Base-by-base conservation (phyloP, 2,888 invertebrate genomes). In the Hirtodrosophila histrioides region DNA sequence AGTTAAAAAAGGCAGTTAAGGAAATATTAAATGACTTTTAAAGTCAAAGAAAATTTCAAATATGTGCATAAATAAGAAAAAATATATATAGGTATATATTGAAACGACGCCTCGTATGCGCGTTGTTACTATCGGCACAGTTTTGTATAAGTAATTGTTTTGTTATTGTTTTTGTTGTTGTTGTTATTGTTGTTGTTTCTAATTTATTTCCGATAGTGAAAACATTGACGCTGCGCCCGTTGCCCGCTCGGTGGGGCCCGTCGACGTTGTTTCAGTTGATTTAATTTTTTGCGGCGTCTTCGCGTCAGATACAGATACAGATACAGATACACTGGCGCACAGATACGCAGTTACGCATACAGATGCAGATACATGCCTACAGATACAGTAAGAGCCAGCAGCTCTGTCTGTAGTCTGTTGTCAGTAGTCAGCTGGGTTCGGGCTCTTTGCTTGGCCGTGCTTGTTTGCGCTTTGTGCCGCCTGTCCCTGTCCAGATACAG, bases 231-330 rank as follows among this genome's bases (percentile, higher is more conserved):
- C 43, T 60, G 41, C 53, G 54, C 27, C 53, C 46, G 61, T 57
- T 70, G 53, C 69, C 24, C 58, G 46, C 11, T 68, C 43, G 24
- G 17, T 49, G 56, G 49, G 40, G 51, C 55, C 51, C 49, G 53
- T 44, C 55, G 17, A 27, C 73, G 57, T 60, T 67, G 64, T 71
- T 70, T 78, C 53, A 81, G 71, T 78, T 73, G 76, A 73, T 76
- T 86, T 83, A 51, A 83, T 67, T 69, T 74, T 67, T 58, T 62
- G 76, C 61, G 62, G 77, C 69, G 60, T 79, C 86, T 81, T 86
- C 83, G 56, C 61, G 61, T 53, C 85, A 61, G 46, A 43, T 33
- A 61, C 41, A 61, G 37, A 57, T 33, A 61, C 46, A 60, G 10
- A 24, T 24, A 44, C 31, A 44, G 8, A 35, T 41, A 37, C 24